These are phyloP conservation scores for Sericinus montela DNA, from an alignment of 2,888 invertebrate species.

Conservation along the genomic window DNA sequence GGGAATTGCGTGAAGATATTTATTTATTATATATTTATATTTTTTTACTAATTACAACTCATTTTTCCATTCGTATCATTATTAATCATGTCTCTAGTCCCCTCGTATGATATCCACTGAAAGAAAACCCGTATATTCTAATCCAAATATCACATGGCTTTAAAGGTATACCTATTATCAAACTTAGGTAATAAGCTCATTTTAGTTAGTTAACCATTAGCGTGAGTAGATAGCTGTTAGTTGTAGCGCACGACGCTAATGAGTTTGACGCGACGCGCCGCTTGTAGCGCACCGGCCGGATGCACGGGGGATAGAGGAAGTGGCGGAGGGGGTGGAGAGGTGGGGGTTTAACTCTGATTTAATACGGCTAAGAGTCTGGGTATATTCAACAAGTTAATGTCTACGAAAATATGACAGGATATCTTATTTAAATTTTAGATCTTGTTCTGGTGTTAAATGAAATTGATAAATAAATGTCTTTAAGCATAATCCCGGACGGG, in stretches of 20 bases:
- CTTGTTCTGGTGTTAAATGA: no score
- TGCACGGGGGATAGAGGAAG: not conserved
- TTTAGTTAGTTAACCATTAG: not conserved
- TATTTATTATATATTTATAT: no score
- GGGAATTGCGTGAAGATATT: no score
- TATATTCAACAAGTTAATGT: conserved; percentile 3
- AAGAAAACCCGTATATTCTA: no score
- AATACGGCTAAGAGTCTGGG: not conserved
- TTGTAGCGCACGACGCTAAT: not conserved
- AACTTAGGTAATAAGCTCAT: not conserved
- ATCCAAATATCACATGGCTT: no score
- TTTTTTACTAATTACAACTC: no score
- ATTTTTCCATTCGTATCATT: no score
- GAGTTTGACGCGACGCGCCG: not conserved
- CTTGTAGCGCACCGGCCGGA: not conserved
- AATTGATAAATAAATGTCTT: no score
- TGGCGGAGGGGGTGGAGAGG: not conserved
- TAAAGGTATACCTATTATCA: not conserved
- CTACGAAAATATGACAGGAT: not conserved
- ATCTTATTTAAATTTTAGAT: not conserved
- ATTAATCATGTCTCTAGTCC: no score
- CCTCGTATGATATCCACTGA: no score
- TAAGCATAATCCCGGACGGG: no score
- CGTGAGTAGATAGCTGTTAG: not conserved
- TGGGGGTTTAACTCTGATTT: not conserved